Evolutionary conservation across 1,140 invertebrate species (phyloP).

Genomic region (Procambarus virginalis): DNA sequence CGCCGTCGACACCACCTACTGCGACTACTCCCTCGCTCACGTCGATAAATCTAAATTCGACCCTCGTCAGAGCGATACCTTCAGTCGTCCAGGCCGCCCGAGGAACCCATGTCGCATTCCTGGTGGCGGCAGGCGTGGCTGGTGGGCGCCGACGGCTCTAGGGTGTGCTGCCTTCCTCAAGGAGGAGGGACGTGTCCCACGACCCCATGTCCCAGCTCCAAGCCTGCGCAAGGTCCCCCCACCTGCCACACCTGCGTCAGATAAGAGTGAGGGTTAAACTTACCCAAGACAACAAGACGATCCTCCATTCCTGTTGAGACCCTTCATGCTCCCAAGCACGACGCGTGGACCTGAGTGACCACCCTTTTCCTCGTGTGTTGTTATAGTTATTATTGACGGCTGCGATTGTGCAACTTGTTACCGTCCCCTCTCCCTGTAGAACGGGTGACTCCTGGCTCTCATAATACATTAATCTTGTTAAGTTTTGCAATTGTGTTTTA

Average conservation of each 20-base stretch:
- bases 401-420: no score
- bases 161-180: conserved; percentile 6
- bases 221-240: conserved; percentile 51
- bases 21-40: conserved; percentile 58
- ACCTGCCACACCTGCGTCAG: conserved; percentile 63
- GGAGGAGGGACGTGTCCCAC: conserved; percentile 28
- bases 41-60: conserved; percentile 52
- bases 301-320: background rate
- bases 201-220: conserved; percentile 60
- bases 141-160: background rate
- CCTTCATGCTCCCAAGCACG: no score
- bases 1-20: conserved; percentile 52
- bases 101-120: background rate
- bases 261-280: conserved; percentile 21
- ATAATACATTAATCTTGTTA: no score
- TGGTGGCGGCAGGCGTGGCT: background rate
- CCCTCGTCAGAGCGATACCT: conserved; percentile 37
- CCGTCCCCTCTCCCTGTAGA: no score
- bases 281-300: background rate
- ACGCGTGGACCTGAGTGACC: no score
- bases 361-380: no score
- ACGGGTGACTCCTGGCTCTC: no score
- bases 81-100: conserved; percentile 16
- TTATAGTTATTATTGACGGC: no score
- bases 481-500: no score